Evolutionary conservation across 2,888 invertebrate genomes (phyloP).

Genomic region (Dexiosoma caninum): DNA sequence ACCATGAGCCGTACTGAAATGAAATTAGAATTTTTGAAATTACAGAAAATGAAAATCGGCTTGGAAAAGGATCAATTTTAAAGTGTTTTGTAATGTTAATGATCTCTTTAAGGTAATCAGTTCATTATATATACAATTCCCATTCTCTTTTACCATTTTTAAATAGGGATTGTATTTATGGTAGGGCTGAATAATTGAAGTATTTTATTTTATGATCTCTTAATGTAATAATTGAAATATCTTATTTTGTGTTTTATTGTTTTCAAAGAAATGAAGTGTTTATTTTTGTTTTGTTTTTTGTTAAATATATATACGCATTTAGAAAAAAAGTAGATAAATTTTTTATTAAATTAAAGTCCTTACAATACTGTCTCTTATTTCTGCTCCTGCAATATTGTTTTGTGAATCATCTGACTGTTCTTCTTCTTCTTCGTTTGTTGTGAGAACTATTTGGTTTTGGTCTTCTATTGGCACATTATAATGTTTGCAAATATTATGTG

Average conservation of each 20-base stretch:
- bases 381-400: not conserved
- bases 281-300: not conserved
- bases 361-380: conserved; percentile 29
- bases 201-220: not conserved
- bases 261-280: not conserved
- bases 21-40: conserved; percentile 28
- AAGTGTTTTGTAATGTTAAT: not conserved
- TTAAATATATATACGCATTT: not conserved
- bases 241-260: not conserved
- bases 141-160: no score
- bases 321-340: not conserved
- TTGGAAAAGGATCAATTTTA: not conserved
- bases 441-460: not conserved
- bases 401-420: not conserved
- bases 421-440: conserved; percentile 1
- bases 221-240: not conserved
- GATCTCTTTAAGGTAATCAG: not conserved
- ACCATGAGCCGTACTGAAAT: conserved; percentile 4
- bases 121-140: no score
- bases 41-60: conserved; percentile 18
- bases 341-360: conserved; percentile 15
- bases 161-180: no score
- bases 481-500: conserved; percentile 22
- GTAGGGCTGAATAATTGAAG: no score
- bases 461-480: not conserved